Conservation (phyloP, 2,797 vertebrate genomes). For the Nasua narica region DNA sequence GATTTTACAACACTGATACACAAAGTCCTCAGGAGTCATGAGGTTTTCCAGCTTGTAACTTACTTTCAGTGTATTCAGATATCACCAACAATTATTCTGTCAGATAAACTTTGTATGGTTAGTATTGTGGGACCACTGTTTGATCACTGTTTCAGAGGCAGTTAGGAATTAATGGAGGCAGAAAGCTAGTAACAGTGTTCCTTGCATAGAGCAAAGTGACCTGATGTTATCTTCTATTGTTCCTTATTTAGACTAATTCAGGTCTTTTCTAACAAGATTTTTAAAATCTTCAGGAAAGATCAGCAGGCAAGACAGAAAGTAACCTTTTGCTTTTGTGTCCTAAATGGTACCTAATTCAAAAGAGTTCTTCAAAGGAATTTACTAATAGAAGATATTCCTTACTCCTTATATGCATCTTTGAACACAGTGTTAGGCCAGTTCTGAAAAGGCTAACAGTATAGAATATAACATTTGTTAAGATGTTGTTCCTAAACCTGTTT, state of each 20-base stretch:
- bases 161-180: neutral
- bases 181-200: neutral
- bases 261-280: neutral
- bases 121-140: neutral
- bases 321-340: neutral
- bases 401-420: neutral
- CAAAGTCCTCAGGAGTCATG: constrained; percentile 3
- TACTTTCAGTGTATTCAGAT: neutral
- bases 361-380: neutral
- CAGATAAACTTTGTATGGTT: neutral
- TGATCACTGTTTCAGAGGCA: constrained; percentile 7
- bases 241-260: neutral
- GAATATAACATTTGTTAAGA: neutral
- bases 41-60: neutral
- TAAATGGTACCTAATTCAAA: neutral
- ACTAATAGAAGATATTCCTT: neutral
- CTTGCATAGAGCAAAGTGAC: neutral
- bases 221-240: neutral
- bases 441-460: neutral
- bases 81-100: neutral
- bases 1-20: neutral
- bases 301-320: neutral
- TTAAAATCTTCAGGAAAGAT: neutral
- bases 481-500: neutral
- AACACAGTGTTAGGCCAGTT: neutral